Base-by-base conservation (phyloP, 2,113 vertebrate species). In the Delphinus delphis region DNA sequence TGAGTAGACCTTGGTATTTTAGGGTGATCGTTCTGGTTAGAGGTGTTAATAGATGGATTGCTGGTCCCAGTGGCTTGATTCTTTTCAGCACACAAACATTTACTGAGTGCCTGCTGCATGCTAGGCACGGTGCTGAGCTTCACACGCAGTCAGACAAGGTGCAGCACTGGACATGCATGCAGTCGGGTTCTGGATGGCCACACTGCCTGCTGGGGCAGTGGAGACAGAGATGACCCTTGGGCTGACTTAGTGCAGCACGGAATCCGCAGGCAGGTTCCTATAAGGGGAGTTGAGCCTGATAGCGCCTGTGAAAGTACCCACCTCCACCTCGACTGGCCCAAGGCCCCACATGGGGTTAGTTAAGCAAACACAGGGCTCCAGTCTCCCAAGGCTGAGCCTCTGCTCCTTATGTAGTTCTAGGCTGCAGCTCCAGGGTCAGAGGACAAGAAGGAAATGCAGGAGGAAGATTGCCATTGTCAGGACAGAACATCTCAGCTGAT, bases 241-340 rank as follows among this genome's bases (percentile, higher is more conserved):
- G 21, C 12, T 73, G 70, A 25, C 44, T 55, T 21, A 10, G 8
- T 0, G 3, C 17, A 8, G 17, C 31, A 4, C 0, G 1, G 68
- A 74, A n/a, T 58, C 36, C 31, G 33, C 4, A 10, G 13, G 33
- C 25, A 21, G n/a, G 17, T 28, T 65, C n/a, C 36, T 44, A 4
- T 14, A 60, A 53, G 41, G 26, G 18, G 6, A 14, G 9, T 14
- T 4, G n/a, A 73, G 31, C 79, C 74, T 18, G 23, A 21, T 23
- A 65, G 70, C 20, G 44, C 38, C 87, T 12, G 20, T 26, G 50
- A 65, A 63, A 13, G 38, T 65, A 13, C 31, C 33, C 55, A 23
- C 12, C 21, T 44, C 41, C 41, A 15, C 71, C 15, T 25, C 2
- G 6, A 33, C 70, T n/a, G 15, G 14, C 36, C 63, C 36, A 11